Conservation (phyloP, 2,797 vertebrate genomes). For the Poeciliopsis paucimaculata region DNA sequence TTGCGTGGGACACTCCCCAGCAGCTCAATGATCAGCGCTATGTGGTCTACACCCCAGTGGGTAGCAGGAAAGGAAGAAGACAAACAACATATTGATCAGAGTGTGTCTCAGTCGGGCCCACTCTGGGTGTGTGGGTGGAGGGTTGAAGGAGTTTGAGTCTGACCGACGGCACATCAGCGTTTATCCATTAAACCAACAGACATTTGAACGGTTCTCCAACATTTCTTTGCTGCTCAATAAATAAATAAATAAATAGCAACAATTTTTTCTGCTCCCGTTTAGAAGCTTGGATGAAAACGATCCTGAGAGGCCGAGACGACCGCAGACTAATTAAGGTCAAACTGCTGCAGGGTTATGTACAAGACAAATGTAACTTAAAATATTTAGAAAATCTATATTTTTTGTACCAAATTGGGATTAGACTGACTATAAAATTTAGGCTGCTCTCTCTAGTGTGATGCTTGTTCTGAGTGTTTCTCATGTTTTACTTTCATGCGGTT, state of each 20-base stretch:
- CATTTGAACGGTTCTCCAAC: not conserved
- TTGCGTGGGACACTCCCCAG: conserved; percentile 96
- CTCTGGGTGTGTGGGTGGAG: conserved; percentile 57
- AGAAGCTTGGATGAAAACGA: not conserved
- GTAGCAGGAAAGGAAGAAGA: conserved; percentile 47
- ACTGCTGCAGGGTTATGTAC: not conserved
- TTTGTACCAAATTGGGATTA: not conserved
- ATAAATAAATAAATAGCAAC: not conserved
- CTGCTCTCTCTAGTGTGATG: not conserved
- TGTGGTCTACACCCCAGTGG: conserved; percentile 86
- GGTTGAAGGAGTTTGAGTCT: conserved; percentile 20
- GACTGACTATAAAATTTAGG: too few relatives aligned
- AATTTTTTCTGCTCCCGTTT: not conserved
- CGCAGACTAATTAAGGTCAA: not conserved
- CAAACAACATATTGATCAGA: conserved; percentile 78
- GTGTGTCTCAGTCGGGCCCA: conserved; percentile 64
- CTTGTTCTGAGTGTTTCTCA: not conserved
- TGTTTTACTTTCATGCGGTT: too few relatives aligned
- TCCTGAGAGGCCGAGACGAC: not conserved
- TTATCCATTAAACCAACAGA: conserved; percentile 15
- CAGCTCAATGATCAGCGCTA: conserved; percentile 99
- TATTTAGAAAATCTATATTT: too few relatives aligned
- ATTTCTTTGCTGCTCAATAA: not conserved
- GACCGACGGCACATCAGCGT: conserved; percentile 18
- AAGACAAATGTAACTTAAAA: not conserved